Percentiles rank a stretch among this genome's conserved stretches.
phyloP scores from a whole-genome alignment of 2,888 invertebrate species.

The Blastobasis lacticolella region DNA sequence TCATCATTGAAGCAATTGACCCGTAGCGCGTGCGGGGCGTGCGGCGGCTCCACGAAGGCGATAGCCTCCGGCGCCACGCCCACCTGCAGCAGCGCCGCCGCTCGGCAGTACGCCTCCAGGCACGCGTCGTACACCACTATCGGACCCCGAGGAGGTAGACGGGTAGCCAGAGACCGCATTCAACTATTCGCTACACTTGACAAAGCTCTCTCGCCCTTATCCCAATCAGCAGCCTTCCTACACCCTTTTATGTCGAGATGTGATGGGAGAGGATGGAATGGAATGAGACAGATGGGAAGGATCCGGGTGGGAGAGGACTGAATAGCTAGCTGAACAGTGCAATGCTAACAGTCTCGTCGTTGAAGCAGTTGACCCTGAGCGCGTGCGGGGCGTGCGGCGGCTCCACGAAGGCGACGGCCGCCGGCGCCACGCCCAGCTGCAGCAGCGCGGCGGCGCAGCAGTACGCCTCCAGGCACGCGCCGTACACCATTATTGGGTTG shows the following conservation, averaged over 20 bases:
- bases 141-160: too few relatives aligned
- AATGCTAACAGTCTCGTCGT: conserved; percentile 52
- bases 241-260: too few relatives aligned
- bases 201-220: too few relatives aligned
- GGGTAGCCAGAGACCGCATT: too few relatives aligned
- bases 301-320: too few relatives aligned
- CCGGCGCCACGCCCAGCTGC: conserved; percentile 72
- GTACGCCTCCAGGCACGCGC: conserved; percentile 78
- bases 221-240: too few relatives aligned
- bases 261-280: too few relatives aligned
- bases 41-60: conserved; percentile 72
- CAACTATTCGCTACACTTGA: too few relatives aligned
- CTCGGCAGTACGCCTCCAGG: conserved; percentile 78
- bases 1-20: conserved; percentile 65
- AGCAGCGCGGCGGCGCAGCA: conserved; percentile 78
- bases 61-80: conserved; percentile 74
- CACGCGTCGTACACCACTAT: conserved; percentile 81
- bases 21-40: conserved; percentile 33
- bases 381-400: conserved; percentile 43
- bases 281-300: too few relatives aligned
- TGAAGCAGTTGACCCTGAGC: conserved; percentile 59
- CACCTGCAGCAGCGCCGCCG: conserved; percentile 76
- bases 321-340: too few relatives aligned
- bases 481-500: conserved; percentile 77
- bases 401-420: conserved; percentile 75